These are phyloP conservation scores for Forbesichthys papilliferus DNA, from an alignment of 2,113 vertebrate genomes.

Conservation along the genomic window DNA sequence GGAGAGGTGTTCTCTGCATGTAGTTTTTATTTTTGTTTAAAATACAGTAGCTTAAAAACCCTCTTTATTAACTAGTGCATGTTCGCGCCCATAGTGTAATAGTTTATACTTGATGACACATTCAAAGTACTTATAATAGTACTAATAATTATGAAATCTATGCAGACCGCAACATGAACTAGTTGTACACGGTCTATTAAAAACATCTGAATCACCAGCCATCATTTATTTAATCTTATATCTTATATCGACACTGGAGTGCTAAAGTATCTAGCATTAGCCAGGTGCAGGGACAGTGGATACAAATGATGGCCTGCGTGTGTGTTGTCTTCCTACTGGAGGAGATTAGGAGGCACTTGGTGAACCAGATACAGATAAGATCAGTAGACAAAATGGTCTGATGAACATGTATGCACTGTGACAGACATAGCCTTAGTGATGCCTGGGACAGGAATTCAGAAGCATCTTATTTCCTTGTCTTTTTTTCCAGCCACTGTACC, in stretches of 20 bases:
- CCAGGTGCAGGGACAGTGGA: constrained; percentile 20
- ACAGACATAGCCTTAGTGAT: not conserved
- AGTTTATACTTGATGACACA: no score
- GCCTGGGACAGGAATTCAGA: constrained; percentile 17
- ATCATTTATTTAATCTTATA: not conserved
- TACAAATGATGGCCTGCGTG: not conserved
- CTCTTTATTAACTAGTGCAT: no score
- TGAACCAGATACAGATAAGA: constrained; percentile 31
- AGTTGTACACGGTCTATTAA: not conserved
- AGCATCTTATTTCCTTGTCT: constrained; percentile 34
- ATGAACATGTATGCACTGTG: constrained; percentile 22
- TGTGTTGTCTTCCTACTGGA: constrained; percentile 24
- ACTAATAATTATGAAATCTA: not conserved
- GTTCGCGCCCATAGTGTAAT: no score
- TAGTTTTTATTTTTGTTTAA: no score
- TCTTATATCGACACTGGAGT: no score
- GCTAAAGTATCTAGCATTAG: no score
- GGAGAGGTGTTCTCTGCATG: no score
- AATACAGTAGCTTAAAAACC: no score
- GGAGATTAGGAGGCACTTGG: constrained; percentile 25
- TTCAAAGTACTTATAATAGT: no score
- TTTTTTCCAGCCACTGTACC: constrained; percentile 6
- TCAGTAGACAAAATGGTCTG: constrained; percentile 30
- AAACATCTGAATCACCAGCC: no score
- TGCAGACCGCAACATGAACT: not conserved